These are phyloP conservation scores for Nomada flava DNA, from an alignment of 2,888 invertebrate species.

Conservation along the genomic window DNA sequence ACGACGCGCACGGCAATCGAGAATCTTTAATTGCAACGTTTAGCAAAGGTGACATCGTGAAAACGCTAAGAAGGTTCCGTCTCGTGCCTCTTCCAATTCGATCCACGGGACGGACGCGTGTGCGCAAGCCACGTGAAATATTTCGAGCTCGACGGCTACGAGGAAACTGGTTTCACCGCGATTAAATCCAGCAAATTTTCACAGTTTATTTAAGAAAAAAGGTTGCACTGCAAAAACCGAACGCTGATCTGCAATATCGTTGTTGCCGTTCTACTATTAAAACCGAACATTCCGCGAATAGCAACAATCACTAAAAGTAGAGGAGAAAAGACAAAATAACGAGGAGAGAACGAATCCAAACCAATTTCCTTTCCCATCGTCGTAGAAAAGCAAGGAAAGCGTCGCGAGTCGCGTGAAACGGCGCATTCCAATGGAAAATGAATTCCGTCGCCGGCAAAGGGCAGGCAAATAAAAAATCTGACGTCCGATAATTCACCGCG, in stretches of 20 bases:
- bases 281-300: background rate
- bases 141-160: background rate
- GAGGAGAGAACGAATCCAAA: background rate
- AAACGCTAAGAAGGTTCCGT: conserved; percentile 22
- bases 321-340: background rate
- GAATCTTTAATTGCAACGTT: conserved; percentile 52
- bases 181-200: conserved; percentile 1
- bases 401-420: background rate
- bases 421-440: conserved; percentile 24
- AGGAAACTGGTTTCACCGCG: background rate
- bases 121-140: background rate
- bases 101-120: background rate
- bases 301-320: background rate
- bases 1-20: conserved; percentile 29
- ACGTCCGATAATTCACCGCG: conserved; percentile 74
- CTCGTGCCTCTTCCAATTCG: conserved; percentile 10
- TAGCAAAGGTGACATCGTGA: conserved; percentile 42
- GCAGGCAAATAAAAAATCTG: conserved; percentile 55
- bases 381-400: background rate
- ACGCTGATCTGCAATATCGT: too few relatives aligned
- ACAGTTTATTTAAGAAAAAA: background rate
- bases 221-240: background rate
- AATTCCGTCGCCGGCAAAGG: conserved; percentile 36
- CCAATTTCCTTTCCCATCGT: background rate
- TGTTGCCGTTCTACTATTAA: background rate